phyloP scores from a whole-genome alignment of 2,797 vertebrate species.

The Pseudochromis fuscus region DNA sequence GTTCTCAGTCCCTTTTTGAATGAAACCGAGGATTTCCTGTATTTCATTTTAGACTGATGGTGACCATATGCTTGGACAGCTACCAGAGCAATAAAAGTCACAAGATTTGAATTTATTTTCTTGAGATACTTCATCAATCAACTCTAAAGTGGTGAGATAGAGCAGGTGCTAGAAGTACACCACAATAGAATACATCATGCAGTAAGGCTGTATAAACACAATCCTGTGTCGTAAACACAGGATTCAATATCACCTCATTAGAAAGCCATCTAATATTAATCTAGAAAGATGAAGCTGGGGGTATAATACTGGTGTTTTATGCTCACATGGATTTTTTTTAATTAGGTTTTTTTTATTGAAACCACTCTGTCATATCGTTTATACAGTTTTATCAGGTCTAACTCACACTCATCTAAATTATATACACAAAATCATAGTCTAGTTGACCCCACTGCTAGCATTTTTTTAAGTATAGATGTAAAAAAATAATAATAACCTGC shows the following conservation, averaged over 20 bases:
- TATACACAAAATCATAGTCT: not conserved
- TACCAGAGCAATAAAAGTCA: constrained; percentile 73
- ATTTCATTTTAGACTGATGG: constrained; percentile 68
- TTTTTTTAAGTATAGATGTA: not conserved
- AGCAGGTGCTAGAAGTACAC: constrained; percentile 62
- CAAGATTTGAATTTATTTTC: constrained; percentile 71
- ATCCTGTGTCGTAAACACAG: constrained; percentile 18
- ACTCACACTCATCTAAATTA: constrained; percentile 5
- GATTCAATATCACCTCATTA: constrained; percentile 41
- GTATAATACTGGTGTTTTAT: constrained; percentile 14
- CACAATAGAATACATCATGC: constrained; percentile 32
- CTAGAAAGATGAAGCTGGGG: constrained; percentile 1
- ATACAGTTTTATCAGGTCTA: constrained; percentile 2
- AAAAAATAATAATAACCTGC: not conserved
- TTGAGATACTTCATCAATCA: constrained; percentile 73
- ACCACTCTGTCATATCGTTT: constrained; percentile 22
- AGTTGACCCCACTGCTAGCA: no score
- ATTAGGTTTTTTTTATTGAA: constrained; percentile 39
- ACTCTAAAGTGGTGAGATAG: constrained; percentile 46
- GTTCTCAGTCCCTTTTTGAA: constrained; percentile 72
- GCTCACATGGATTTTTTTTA: constrained; percentile 29
- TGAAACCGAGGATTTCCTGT: constrained; percentile 75
- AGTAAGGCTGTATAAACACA: constrained; percentile 53
- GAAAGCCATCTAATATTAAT: constrained; percentile 26
- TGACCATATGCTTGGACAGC: constrained; percentile 79